phyloP scores from a whole-genome alignment of 2,113 vertebrate species.

The Castor canadensis region DNA sequence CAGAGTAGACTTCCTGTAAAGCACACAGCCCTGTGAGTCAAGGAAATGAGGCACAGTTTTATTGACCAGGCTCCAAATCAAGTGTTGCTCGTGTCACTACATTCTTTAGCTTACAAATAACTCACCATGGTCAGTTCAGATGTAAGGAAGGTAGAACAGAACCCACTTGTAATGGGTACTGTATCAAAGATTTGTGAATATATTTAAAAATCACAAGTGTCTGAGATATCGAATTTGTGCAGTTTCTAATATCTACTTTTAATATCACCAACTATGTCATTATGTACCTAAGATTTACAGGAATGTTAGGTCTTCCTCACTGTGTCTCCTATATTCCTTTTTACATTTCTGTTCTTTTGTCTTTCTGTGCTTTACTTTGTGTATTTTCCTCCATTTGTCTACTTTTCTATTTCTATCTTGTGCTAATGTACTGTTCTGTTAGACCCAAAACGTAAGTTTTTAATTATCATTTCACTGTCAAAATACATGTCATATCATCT shows the following conservation, averaged over 20 bases:
- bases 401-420: not conserved
- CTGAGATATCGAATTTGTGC: not conserved
- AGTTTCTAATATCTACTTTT: not conserved
- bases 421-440: not conserved
- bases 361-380: not conserved
- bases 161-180: no score
- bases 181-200: not conserved
- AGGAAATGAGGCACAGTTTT: not conserved
- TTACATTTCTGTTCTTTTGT: not conserved
- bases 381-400: not conserved
- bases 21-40: not conserved
- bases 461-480: no score
- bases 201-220: not conserved
- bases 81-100: not conserved
- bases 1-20: not conserved
- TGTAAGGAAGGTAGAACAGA: not conserved
- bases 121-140: not conserved
- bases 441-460: no score
- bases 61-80: not conserved
- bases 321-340: not conserved
- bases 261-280: not conserved
- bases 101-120: not conserved
- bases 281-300: not conserved
- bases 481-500: no score
- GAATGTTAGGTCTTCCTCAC: not conserved